Conservation (phyloP, 1,140 invertebrate species). For the Sitophilus oryzae region DNA sequence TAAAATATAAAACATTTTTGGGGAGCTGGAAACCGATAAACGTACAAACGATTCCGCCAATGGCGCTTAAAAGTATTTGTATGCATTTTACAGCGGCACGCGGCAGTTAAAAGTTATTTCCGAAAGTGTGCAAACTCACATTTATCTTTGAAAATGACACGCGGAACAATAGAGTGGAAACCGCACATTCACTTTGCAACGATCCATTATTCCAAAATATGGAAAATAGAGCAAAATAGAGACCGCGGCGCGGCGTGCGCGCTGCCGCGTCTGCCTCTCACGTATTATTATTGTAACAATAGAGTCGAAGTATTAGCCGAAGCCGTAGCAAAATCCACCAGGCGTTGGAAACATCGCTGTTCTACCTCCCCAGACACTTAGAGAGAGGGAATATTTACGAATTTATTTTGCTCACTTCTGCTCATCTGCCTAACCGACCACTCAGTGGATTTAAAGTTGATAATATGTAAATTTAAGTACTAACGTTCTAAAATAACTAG, state of each 20-base stretch:
- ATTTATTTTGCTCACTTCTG: too few species aligned
- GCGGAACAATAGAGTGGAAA: not conserved
- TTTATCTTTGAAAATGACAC: conserved; percentile 6
- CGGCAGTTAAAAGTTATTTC: conserved; percentile 1
- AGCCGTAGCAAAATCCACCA: conserved; percentile 4
- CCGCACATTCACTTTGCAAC: conserved; percentile 4
- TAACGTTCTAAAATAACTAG: too few species aligned
- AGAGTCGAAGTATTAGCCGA: not conserved
- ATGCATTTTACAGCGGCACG: not conserved
- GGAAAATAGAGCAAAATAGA: not conserved
- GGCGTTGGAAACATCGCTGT: conserved; percentile 7
- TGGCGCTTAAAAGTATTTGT: too few species aligned
- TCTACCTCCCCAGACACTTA: too few species aligned
- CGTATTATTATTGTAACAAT: conserved; percentile 5
- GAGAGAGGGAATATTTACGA: conserved; percentile 17
- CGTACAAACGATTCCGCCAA: too few species aligned
- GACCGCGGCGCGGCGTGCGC: too few species aligned
- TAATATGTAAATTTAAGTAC: too few species aligned
- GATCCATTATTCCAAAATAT: conserved; percentile 1
- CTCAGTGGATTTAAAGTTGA: too few species aligned
- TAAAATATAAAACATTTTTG: too few species aligned
- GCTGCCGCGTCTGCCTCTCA: not conserved
- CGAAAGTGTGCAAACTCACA: not conserved
- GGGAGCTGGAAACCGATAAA: too few species aligned
- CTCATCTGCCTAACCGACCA: too few species aligned